Conservation (phyloP, 2,888 invertebrate genomes). For the Hydropsyche betteni region DNA sequence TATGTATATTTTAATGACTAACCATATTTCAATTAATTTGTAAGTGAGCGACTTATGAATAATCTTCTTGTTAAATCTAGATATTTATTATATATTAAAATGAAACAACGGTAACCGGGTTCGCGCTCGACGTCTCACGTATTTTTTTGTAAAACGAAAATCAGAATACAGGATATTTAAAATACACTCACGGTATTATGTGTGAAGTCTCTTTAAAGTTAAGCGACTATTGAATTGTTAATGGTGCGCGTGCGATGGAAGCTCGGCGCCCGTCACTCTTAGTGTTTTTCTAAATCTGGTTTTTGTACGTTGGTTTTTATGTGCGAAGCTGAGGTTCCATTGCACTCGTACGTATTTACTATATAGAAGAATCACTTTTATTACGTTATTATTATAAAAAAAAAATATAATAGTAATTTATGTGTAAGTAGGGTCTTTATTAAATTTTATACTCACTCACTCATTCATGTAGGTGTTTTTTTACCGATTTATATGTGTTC, state of each 20-base stretch:
- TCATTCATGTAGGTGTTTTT: conserved; percentile 45
- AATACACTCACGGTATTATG: no score
- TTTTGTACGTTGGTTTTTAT: not conserved
- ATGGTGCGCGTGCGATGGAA: no score
- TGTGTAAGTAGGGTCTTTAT: conserved; percentile 46
- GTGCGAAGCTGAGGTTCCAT: not conserved
- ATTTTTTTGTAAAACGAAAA: no score
- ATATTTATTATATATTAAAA: not conserved
- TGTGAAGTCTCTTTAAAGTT: no score
- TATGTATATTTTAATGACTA: conserved; percentile 5
- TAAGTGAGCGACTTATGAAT: conserved; percentile 36
- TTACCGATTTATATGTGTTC: conserved; percentile 7
- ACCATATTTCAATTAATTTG: conserved; percentile 14
- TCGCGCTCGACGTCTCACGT: no score
- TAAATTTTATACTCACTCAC: conserved; percentile 48
- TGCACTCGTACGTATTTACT: not conserved
- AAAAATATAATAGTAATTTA: conserved; percentile 20
- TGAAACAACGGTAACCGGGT: no score
- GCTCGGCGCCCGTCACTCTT: no score
- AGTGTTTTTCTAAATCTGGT: no score
- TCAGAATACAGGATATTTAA: no score
- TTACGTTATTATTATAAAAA: conserved; percentile 25
- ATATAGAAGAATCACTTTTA: conserved; percentile 4
- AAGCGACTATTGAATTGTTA: no score
- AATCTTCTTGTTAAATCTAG: conserved; percentile 28